A percentile compares a stretch with the other conserved stretches of the same genome.
Evolutionary conservation across 2,113 vertebrate genomes (phyloP).

Genomic region (Laticauda laticaudata): DNA sequence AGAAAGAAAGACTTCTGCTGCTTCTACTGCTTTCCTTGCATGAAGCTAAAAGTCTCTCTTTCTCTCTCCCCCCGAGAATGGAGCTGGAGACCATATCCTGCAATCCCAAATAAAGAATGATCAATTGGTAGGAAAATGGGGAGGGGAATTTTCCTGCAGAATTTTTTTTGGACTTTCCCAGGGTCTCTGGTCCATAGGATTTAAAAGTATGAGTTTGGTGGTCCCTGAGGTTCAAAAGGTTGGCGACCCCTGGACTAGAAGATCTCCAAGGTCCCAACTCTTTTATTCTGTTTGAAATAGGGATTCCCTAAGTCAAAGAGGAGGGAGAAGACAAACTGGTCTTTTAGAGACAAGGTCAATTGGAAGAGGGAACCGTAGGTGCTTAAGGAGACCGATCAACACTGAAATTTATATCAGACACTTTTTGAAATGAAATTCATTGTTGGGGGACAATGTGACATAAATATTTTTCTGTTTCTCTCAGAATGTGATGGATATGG

Average conservation of each 20-base stretch:
- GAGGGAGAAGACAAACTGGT: neutral
- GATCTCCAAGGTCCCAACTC: neutral
- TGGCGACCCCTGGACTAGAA: neutral
- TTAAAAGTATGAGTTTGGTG: too few species aligned
- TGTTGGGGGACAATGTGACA: neutral
- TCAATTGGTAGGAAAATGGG: too few species aligned
- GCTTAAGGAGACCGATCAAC: neutral
- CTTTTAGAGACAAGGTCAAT: neutral
- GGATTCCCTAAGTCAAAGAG: neutral
- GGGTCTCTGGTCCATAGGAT: too few species aligned
- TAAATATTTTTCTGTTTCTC: neutral
- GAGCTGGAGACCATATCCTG: too few species aligned
- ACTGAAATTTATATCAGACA: neutral
- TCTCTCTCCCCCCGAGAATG: too few species aligned
- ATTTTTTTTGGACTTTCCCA: too few species aligned
- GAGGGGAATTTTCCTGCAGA: too few species aligned
- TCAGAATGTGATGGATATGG: neutral
- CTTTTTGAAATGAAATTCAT: neutral
- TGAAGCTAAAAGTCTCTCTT: too few species aligned
- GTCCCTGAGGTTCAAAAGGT: too few species aligned
- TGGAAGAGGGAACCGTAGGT: neutral
- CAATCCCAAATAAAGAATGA: too few species aligned
- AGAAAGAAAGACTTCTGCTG: too few species aligned
- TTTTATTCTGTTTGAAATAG: neutral
- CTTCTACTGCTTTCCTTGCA: too few species aligned